These are phyloP conservation scores for Rutilus rutilus DNA, from an alignment of 2,113 vertebrate species.

Conservation along the genomic window DNA sequence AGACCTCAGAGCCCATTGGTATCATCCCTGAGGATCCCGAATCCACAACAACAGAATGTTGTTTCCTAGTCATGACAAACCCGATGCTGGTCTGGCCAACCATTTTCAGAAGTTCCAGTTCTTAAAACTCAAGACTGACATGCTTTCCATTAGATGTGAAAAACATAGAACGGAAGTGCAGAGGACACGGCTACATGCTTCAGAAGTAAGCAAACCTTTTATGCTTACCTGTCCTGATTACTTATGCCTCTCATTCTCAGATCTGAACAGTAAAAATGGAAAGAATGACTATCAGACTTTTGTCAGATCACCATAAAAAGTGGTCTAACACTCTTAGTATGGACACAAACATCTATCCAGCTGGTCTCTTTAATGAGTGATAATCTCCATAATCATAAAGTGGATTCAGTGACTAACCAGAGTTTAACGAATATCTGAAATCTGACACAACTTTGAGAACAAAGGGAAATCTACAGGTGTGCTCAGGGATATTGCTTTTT, in stretches of 20 bases:
- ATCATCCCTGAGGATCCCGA: constrained; percentile 18
- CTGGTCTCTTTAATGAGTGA: background rate
- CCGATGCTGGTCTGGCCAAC: background rate
- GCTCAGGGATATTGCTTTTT: background rate
- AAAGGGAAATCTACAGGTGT: background rate
- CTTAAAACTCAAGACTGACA: background rate
- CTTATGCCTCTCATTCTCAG: background rate
- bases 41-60: constrained; percentile 12
- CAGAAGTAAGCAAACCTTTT: background rate
- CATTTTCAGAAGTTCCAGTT: background rate
- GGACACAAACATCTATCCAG: background rate
- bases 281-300: background rate
- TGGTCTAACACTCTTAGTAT: background rate
- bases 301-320: background rate
- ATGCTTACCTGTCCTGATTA: too few species aligned
- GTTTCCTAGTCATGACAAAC: background rate
- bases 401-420: background rate
- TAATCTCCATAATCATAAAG: background rate
- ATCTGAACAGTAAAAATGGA: background rate
- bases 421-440: background rate
- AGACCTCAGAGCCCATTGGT: background rate
- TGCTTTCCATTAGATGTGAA: background rate
- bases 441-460: background rate
- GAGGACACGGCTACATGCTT: background rate
- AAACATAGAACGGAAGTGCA: background rate